Conservation (phyloP, 2,797 vertebrate species). For the Sitta carolinensis region DNA sequence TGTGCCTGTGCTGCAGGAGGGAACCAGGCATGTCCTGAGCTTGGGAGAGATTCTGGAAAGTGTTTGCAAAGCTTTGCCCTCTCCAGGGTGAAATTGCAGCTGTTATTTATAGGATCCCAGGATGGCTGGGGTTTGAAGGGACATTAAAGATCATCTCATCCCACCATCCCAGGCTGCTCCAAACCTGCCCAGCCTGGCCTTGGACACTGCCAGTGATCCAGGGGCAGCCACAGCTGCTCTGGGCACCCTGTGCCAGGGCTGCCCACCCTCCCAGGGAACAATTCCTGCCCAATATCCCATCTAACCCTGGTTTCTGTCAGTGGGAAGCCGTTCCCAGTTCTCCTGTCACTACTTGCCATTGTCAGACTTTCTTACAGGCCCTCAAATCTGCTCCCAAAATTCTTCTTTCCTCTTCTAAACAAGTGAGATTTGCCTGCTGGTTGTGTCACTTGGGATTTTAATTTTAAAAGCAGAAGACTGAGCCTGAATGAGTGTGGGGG, state of each 20-base stretch:
- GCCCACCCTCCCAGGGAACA: fast-evolving
- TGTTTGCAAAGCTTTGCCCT: neutral
- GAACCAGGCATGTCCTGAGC: neutral
- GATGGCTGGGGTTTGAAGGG: neutral
- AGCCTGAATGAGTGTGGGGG: neutral
- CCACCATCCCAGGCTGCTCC: neutral
- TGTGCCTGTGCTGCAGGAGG: neutral
- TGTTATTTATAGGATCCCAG: neutral
- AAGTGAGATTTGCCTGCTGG: fast-evolving
- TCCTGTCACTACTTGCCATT: neutral
- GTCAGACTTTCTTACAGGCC: neutral
- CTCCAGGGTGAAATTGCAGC: neutral
- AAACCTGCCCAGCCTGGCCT: neutral
- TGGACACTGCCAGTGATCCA: neutral
- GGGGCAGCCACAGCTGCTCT: neutral
- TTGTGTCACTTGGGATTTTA: fast-evolving
- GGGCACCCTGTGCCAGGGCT: neutral
- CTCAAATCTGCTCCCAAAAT: neutral
- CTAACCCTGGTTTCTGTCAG: neutral
- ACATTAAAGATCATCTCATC: neutral
- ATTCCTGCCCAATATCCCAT: neutral
- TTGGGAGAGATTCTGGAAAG: neutral
- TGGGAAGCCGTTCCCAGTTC: neutral
- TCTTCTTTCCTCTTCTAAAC: neutral
- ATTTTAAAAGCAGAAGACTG: neutral